Base-by-base conservation (phyloP, 92 coral and sea anemone genomes). In the Umimayanthus kanabou region DNA sequence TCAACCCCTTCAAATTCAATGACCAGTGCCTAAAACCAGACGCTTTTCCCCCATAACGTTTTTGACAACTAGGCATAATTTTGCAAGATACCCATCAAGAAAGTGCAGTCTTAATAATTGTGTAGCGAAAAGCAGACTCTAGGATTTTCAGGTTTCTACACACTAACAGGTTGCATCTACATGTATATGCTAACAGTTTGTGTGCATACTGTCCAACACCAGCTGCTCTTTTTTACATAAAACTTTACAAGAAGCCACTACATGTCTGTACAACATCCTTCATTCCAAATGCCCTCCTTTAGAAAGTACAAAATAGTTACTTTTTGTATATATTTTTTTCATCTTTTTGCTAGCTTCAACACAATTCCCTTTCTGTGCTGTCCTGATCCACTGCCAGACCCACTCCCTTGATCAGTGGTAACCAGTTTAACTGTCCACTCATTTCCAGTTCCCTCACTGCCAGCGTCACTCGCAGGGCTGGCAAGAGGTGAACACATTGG, bases 401-500 rank as follows among this genome's bases (percentile, higher is more conserved):
- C 86, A 39, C 88, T 86, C 33, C 92, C 97, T 64, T 88, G 92
- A 49, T 97, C 99, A 61, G 94, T 90, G 64, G 97, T 92, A 13
- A 97, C 96, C 18, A 95, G 97, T 78, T 97, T 97, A 5, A 97
- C 99, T 8, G 98, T 97, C 99, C 99, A 97, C 73, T 95, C 98
- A 86, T 95, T 94, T 80, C 94, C 88, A 72, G 92, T 92, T 42
- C 92, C 82, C 29, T 89, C 94, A 70, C 93, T 88, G 85, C 94
- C 92, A 22, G 89, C 91, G 67, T 95, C 95, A 73, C 96, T 94
- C 0, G 92, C 92, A 18, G 99, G 99, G 82, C 99, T 97, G 26
- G 96, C 99, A 9, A 97, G 91, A 0, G 99, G 98, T 4, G 98
- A 95, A 76, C 98, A 95, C 93, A 97, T 90, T 29, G 99, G 99